A percentile compares a stretch with the other conserved stretches of the same genome.
Conservation (phyloP, 1,140 invertebrate species). For the Caenorhabditis brenneri region DNA sequence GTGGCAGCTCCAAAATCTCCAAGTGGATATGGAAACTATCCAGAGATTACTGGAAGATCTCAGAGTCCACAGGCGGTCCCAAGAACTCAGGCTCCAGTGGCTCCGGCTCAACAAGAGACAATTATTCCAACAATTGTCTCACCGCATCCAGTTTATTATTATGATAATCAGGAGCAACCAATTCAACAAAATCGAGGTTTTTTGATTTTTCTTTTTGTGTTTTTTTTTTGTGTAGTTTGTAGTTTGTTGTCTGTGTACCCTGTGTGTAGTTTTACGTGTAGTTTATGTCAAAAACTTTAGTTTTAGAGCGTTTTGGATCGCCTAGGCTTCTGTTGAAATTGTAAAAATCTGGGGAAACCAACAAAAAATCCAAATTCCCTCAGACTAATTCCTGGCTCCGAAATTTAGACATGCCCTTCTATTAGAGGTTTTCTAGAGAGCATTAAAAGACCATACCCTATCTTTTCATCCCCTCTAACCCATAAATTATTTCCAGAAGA, state of each 20-base stretch:
- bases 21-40: constrained; percentile 42
- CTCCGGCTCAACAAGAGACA: not conserved
- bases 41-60: constrained; percentile 20
- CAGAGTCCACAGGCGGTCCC: not conserved
- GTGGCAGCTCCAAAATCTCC: constrained; percentile 44
- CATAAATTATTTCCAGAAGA: constrained; percentile 59
- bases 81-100: not conserved
- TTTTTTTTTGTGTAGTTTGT: not conserved
- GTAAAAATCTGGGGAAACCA: too few relatives aligned
- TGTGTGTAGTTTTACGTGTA: not conserved
- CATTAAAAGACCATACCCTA: not conserved
- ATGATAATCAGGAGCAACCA: constrained; percentile 34
- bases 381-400: too few relatives aligned
- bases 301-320: not conserved
- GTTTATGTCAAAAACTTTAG: not conserved
- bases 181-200: constrained; percentile 24
- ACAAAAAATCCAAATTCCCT: too few relatives aligned
- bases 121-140: constrained; percentile 30
- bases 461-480: not conserved
- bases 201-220: not conserved
- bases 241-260: constrained; percentile 19
- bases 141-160: constrained; percentile 17
- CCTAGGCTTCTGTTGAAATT: too few relatives aligned
- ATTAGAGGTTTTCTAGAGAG: not conserved
- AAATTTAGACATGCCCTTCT: too few relatives aligned